A percentile compares a stretch with the other conserved stretches of the same genome.
Evolutionary conservation across 2,113 vertebrate species (phyloP).

Genomic region (Cyphomyrus discorhynchus): DNA sequence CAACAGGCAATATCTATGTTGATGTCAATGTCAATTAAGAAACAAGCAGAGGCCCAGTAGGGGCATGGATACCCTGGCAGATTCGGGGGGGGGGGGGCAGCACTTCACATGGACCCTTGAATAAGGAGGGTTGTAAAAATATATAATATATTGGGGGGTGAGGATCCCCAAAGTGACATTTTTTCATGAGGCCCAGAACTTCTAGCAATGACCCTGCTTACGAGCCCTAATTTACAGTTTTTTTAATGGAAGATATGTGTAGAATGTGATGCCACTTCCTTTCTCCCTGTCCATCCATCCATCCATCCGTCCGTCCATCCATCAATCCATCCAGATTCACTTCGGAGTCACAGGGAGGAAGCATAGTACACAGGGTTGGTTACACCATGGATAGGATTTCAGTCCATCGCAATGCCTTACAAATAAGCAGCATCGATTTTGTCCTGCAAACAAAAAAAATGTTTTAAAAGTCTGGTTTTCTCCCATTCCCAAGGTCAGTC

Average conservation of each 20-base stretch:
- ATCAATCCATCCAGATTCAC: not conserved
- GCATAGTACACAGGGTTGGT: not conserved
- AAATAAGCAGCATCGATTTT: not conserved
- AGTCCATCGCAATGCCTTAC: not conserved
- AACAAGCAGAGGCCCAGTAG: not conserved
- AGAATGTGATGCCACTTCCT: not conserved
- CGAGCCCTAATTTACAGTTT: not conserved
- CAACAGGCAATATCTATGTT: not conserved
- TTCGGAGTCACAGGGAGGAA: not conserved
- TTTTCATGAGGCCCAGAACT: too few relatives aligned
- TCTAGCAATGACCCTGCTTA: not conserved
- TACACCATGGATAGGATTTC: not conserved
- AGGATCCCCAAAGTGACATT: too few relatives aligned
- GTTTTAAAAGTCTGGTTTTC: not conserved
- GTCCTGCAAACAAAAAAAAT: not conserved
- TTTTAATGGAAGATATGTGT: not conserved
- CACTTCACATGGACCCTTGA: too few relatives aligned
- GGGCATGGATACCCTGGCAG: too few relatives aligned
- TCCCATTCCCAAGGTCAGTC: not conserved
- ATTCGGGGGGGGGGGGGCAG: too few relatives aligned
- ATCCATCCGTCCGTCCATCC: not conserved
- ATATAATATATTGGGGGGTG: too few relatives aligned
- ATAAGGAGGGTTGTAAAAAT: too few relatives aligned
- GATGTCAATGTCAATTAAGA: not conserved
- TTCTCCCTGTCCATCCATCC: not conserved